These are phyloP conservation scores for Nephrotoma appendiculata DNA, from an alignment of 2,888 invertebrate species.

Conservation along the genomic window DNA sequence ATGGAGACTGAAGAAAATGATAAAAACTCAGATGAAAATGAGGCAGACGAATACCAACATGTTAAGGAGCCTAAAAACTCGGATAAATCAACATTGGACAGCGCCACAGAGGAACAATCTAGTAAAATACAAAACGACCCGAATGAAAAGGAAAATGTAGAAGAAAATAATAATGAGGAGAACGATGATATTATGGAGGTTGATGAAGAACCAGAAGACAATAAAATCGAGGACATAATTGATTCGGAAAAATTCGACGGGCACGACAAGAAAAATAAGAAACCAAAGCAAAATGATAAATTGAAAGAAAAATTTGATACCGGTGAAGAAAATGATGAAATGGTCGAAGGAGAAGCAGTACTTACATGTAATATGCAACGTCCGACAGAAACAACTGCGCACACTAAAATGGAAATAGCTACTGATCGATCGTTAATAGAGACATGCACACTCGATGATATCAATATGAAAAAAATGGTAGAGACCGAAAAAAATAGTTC, in stretches of 20 bases:
- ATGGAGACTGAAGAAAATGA: constrained; percentile 32
- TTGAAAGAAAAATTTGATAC: constrained; percentile 36
- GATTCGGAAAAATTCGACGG: background rate
- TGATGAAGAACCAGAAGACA: constrained; percentile 26
- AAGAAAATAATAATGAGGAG: constrained; percentile 39
- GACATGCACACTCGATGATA: constrained; percentile 19
- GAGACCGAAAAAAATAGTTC: constrained; percentile 13
- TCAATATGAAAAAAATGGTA: constrained; percentile 25
- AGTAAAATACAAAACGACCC: constrained; percentile 40
- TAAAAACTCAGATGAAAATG: constrained; percentile 28
- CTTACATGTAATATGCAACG: constrained; percentile 51
- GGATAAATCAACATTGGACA: constrained; percentile 58
- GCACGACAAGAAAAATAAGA: constrained; percentile 13
- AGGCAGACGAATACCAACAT: constrained; percentile 62
- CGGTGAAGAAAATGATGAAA: constrained; percentile 36
- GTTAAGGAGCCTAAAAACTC: constrained; percentile 62
- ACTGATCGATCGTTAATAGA: constrained; percentile 20
- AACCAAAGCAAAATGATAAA: constrained; percentile 27
- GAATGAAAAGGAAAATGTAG: constrained; percentile 31
- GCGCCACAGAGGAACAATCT: constrained; percentile 72
- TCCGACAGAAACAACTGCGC: constrained; percentile 59
- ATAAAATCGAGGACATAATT: constrained; percentile 23
- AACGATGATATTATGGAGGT: constrained; percentile 38
- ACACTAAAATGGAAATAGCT: constrained; percentile 32
- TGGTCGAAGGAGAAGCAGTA: constrained; percentile 61